Evolutionary conservation across 2,888 invertebrate species (phyloP), one percentile per base, ranked within the genome.

Genomic region (Aporophyla nigra): DNA sequence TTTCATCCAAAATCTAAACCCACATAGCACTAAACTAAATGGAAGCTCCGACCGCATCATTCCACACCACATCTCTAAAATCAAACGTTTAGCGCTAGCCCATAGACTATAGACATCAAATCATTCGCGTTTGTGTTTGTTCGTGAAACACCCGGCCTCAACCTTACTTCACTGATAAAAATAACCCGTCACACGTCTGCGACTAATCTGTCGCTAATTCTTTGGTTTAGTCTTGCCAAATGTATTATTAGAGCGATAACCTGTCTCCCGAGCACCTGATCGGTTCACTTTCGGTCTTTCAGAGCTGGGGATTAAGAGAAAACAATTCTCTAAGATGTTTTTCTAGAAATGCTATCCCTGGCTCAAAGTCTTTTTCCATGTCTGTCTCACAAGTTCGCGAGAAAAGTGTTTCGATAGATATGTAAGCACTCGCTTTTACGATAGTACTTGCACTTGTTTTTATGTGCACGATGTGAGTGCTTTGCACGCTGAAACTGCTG

Each of bases 161-260:
- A 93, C 93, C 93, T 93, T 93, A 90, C 86, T 81, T 91, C 92
- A 92, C 72, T 78, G 89, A 85, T 88, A 83, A 88, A 93, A 93
- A 93, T 93, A 93, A 88, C 82, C 81, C 82, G 87, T 91, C 91
- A 92, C 92, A 91, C 91, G 92, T 89, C 88, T 79, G 73, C 80
- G 58, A 82, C 89, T 91, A 91, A 93, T 92, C 91, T 91, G 90
- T 89, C 85, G 89, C 90, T 89, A 90, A 91, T 90, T 89, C 90
- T 89, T 87, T 85, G 86, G 89, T 91, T 86, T 85, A 85, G 82
- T 88, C 90, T 90, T 92, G 93, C 93, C 93, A 93, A 93, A 90
- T 90, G 87, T 90, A 91, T 91, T 91, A 86, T 80, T 89, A 89
- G 87, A 86, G 63, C 77, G 89, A 92, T 92, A 90, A 89, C 86